A percentile compares a stretch with the other conserved stretches of the same genome.
These are phyloP conservation scores for Microctonus brassicae DNA, from an alignment of 2,888 invertebrate genomes.

Conservation along the genomic window DNA sequence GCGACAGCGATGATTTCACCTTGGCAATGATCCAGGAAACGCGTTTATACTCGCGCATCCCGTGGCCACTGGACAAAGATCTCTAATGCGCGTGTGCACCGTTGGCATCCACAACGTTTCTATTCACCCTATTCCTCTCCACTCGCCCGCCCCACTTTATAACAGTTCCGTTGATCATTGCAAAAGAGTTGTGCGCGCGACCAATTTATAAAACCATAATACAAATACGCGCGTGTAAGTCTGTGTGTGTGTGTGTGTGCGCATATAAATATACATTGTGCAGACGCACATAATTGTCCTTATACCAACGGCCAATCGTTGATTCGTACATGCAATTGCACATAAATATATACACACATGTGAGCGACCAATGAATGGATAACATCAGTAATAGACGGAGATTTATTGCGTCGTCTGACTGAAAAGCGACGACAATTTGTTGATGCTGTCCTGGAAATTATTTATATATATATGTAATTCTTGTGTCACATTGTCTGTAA, in stretches of 20 bases:
- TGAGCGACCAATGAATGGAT: not conserved
- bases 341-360: not conserved
- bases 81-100: slow-evolving; percentile 45
- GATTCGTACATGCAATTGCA: slow-evolving; percentile 11
- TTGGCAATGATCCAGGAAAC: slow-evolving; percentile 64
- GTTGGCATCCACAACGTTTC: slow-evolving; percentile 53
- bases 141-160: slow-evolving; percentile 21
- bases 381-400: slow-evolving; percentile 18
- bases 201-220: not conserved
- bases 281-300: too few species aligned
- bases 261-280: too few species aligned
- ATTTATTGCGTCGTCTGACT: slow-evolving; percentile 19
- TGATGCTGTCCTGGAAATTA: slow-evolving; percentile 26
- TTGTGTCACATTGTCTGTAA: too few species aligned
- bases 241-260: not conserved
- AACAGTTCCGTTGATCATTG: slow-evolving; percentile 19
- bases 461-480: not conserved
- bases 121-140: slow-evolving; percentile 45
- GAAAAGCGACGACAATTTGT: slow-evolving; percentile 25
- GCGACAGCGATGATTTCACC: slow-evolving; percentile 61
- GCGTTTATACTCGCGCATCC: slow-evolving; percentile 27
- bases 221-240: not conserved
- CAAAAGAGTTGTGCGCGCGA: slow-evolving; percentile 18
- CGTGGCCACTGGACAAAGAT: slow-evolving; percentile 41
- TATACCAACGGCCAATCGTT: slow-evolving; percentile 8